These are phyloP conservation scores for Colius striatus DNA, from an alignment of 2,113 vertebrate genomes.

Conservation along the genomic window DNA sequence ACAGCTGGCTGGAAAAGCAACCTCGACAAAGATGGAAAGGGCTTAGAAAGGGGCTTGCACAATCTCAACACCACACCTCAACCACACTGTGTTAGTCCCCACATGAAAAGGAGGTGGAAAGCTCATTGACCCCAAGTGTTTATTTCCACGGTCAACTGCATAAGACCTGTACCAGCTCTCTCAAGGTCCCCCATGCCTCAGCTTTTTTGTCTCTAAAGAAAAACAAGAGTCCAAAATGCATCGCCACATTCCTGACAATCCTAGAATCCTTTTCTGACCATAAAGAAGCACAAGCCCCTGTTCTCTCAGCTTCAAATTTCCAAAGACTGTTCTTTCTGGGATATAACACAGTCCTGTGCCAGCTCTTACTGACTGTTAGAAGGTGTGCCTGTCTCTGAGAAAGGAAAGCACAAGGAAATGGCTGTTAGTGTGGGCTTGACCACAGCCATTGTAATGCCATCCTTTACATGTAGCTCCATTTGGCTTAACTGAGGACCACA, in stretches of 20 bases:
- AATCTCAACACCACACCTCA: not conserved
- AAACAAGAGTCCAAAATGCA: not conserved
- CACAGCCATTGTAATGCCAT: not conserved
- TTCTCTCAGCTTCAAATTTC: not conserved
- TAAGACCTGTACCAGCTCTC: not conserved
- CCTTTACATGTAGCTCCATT: not conserved
- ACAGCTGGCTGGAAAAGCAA: not conserved
- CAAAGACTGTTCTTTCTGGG: not conserved
- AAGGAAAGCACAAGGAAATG: not conserved
- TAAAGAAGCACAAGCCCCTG: not conserved
- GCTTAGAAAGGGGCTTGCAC: not conserved
- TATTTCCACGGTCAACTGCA: fast-evolving
- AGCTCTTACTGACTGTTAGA: not conserved
- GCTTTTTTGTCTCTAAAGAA: not conserved
- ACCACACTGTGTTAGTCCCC: fast-evolving
- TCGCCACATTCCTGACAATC: not conserved
- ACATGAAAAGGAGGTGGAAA: not conserved
- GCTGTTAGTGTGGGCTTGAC: not conserved
- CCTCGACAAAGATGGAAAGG: not conserved
- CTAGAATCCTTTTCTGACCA: not conserved
- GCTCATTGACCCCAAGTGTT: not conserved
- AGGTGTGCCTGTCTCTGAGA: not conserved
- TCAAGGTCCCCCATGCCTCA: not conserved
- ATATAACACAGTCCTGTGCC: fast-evolving
- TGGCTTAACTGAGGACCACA: not conserved